Percentiles rank a stretch among this genome's conserved stretches.
phyloP scores from a whole-genome alignment of 2,888 invertebrate genomes.

The Galerucella nymphaeae region DNA sequence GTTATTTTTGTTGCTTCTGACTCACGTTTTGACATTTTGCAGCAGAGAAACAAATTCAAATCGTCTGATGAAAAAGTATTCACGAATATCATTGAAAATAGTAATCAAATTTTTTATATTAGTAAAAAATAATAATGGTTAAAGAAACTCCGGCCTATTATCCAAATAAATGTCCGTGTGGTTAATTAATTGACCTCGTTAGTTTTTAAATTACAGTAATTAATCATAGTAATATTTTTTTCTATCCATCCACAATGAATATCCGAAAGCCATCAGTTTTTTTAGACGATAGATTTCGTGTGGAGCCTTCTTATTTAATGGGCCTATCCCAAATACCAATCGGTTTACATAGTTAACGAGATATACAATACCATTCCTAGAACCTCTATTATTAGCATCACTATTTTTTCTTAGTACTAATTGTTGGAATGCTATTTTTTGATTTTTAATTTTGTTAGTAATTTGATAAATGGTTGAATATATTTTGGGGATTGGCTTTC shows the following conservation, averaged over 20 bases:
- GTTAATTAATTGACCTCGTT: not conserved
- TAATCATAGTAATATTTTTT: not conserved
- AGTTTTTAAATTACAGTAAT: not conserved
- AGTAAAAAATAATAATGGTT: too few species aligned
- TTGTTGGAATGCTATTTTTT: too few species aligned
- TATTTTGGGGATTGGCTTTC: not conserved
- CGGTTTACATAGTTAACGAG: not conserved
- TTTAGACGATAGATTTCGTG: not conserved
- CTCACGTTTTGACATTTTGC: too few species aligned
- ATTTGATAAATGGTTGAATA: not conserved
- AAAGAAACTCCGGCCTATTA: not conserved
- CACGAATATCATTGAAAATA: too few species aligned
- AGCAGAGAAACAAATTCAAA: too few species aligned
- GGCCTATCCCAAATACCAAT: constrained; percentile 5
- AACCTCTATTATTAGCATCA: not conserved
- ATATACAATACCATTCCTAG: not conserved
- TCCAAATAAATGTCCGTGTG: not conserved
- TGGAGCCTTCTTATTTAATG: not conserved
- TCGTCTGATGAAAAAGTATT: too few species aligned
- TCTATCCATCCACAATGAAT: not conserved
- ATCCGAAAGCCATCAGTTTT: not conserved
- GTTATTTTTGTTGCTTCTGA: too few species aligned
- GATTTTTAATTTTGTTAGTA: too few species aligned
- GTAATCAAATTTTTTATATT: too few species aligned
- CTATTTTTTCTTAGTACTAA: too few species aligned